phyloP scores from a whole-genome alignment of 2,113 vertebrate genomes.

The Nycticorax nycticorax region DNA sequence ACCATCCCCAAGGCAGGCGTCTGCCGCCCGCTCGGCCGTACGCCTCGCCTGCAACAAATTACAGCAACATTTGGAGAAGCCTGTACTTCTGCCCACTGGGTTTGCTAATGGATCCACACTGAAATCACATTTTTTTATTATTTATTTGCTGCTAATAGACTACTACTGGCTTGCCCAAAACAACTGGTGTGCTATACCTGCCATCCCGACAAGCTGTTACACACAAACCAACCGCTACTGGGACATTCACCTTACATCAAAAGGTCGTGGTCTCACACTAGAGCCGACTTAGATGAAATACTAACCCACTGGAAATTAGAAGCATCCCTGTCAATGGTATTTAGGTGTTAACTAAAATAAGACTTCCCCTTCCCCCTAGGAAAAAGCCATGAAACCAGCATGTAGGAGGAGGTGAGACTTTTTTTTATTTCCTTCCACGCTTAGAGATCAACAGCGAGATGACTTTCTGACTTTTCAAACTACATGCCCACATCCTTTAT shows the following conservation, averaged over 20 bases:
- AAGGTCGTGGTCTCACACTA: not conserved
- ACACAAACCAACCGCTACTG: not conserved
- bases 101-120: not conserved
- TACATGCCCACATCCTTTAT: not conserved
- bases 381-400: not conserved
- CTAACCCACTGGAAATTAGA: not conserved
- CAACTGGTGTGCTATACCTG: not conserved
- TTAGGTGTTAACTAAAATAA: not conserved
- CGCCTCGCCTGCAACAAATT: not conserved
- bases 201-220: not conserved
- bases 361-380: not conserved
- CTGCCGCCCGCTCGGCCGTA: not conserved
- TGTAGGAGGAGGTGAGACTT: not conserved
- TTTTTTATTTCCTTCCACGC: not conserved
- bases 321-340: not conserved
- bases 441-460: not conserved
- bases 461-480: not conserved
- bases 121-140: not conserved
- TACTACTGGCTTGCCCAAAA: not conserved
- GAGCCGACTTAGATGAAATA: not conserved
- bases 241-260: not conserved
- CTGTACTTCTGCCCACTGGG: not conserved
- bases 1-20: not conserved
- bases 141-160: slow-evolving; percentile 34
- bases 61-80: not conserved